These are phyloP conservation scores for Varanus salvator DNA, from an alignment of 2,113 vertebrate species.

Conservation along the genomic window DNA sequence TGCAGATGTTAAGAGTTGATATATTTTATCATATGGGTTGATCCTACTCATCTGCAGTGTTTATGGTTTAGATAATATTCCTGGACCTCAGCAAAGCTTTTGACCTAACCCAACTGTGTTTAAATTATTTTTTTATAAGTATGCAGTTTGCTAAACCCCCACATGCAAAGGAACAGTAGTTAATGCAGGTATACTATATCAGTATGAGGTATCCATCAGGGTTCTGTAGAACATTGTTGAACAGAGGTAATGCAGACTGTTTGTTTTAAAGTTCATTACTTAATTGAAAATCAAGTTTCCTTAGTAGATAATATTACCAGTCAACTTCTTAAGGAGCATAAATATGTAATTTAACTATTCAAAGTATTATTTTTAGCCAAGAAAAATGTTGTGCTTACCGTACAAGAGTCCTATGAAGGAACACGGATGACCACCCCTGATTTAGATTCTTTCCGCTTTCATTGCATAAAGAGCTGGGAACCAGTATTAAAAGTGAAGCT, in stretches of 20 bases:
- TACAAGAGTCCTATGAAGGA: conserved; percentile 79
- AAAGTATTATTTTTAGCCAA: conserved; percentile 54
- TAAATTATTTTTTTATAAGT: not conserved
- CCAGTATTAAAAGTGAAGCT: conserved; percentile 75
- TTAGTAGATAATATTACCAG: not conserved
- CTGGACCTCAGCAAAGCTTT: not conserved
- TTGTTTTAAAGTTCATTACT: not conserved
- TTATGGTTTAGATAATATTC: not conserved
- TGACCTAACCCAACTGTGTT: not conserved
- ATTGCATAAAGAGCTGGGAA: conserved; percentile 80
- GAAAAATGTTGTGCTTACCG: conserved; percentile 71
- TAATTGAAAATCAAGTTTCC: not conserved
- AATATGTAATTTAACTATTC: not conserved
- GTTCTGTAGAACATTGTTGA: not conserved
- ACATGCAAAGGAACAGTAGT: not conserved
- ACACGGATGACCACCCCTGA: conserved; percentile 63
- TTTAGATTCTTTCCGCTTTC: conserved; percentile 71
- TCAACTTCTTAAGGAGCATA: not conserved
- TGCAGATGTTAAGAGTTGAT: not conserved
- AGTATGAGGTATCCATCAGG: not conserved
- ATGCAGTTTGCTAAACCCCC: not conserved
- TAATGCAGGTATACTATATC: not conserved
- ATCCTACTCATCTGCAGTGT: not conserved
- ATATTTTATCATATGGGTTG: not conserved
- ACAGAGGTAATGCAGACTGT: not conserved